phyloP scores from a whole-genome alignment of 2,113 vertebrate species.

The Cryptotis parvus region DNA sequence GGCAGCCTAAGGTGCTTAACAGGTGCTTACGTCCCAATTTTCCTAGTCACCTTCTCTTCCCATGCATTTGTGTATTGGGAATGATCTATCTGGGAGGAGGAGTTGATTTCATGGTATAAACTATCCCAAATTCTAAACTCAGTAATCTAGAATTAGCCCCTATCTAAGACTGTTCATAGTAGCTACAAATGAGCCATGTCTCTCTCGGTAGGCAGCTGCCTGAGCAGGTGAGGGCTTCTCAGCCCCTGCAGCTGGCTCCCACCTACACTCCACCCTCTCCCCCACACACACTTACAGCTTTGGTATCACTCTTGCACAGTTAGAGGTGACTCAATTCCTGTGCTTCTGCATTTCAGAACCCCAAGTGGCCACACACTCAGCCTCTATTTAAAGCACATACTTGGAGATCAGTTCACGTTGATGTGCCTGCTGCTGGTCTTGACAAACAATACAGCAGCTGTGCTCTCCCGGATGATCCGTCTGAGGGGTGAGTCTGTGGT shows the following conservation, averaged over 20 bases:
- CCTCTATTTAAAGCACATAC: background rate
- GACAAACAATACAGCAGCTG: too few species aligned
- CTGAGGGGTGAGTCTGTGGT: background rate
- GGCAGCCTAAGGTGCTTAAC: background rate
- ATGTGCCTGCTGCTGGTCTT: too few species aligned
- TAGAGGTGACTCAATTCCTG: too few species aligned
- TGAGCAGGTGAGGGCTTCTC: background rate
- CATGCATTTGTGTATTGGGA: rapidly evolving
- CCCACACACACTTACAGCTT: too few species aligned
- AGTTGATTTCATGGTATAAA: background rate
- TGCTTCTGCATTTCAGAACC: too few species aligned
- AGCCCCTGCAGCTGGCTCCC: background rate
- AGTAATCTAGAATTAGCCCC: constrained; percentile 20
- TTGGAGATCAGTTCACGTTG: too few species aligned
- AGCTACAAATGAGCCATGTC: constrained; percentile 45
- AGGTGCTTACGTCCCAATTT: rapidly evolving
- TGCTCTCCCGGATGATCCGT: too few species aligned
- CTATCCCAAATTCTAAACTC: constrained; percentile 38
- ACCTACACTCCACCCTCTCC: too few species aligned
- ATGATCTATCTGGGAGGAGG: background rate
- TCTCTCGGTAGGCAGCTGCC: constrained; percentile 54
- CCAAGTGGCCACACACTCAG: too few species aligned
- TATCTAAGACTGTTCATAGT: background rate
- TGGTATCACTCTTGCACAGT: too few species aligned
- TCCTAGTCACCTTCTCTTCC: background rate